Conservation (phyloP, 2,888 invertebrate species). For the Tipula confusa region DNA sequence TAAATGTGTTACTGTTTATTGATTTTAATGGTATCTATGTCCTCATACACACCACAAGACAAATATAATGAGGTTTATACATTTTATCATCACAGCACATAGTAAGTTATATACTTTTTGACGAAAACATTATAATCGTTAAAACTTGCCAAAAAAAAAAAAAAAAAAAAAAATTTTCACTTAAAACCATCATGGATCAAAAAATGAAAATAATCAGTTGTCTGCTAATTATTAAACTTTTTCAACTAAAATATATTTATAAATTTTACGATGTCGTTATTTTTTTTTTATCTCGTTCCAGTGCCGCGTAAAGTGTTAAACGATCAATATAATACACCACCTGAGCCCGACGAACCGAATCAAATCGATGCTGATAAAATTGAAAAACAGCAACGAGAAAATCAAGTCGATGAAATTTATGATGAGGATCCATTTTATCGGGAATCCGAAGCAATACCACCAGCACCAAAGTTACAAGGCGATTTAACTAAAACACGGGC, state of each 20-base stretch:
- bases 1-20: too few relatives aligned
- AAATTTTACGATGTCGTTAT: not conserved
- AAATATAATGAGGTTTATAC: not conserved
- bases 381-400: slow-evolving; percentile 38
- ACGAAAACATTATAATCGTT: not conserved
- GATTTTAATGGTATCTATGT: not conserved
- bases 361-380: slow-evolving; percentile 52
- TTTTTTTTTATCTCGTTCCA: too few relatives aligned
- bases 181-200: not conserved
- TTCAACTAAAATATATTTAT: not conserved
- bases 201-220: not conserved
- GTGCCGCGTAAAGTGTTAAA: slow-evolving; percentile 79
- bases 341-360: slow-evolving; percentile 71
- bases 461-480: slow-evolving; percentile 51
- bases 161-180: not conserved
- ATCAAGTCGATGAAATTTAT: slow-evolving; percentile 49
- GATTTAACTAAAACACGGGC: slow-evolving; percentile 36
- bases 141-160: not conserved
- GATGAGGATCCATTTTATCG: slow-evolving; percentile 56
- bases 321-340: slow-evolving; percentile 73
- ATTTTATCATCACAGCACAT: not conserved
- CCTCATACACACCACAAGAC: not conserved
- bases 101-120: not conserved
- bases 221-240: not conserved
- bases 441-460: slow-evolving; percentile 56